These are phyloP conservation scores for Centropus unirufus DNA, from an alignment of 2,113 vertebrate genomes.

Conservation along the genomic window DNA sequence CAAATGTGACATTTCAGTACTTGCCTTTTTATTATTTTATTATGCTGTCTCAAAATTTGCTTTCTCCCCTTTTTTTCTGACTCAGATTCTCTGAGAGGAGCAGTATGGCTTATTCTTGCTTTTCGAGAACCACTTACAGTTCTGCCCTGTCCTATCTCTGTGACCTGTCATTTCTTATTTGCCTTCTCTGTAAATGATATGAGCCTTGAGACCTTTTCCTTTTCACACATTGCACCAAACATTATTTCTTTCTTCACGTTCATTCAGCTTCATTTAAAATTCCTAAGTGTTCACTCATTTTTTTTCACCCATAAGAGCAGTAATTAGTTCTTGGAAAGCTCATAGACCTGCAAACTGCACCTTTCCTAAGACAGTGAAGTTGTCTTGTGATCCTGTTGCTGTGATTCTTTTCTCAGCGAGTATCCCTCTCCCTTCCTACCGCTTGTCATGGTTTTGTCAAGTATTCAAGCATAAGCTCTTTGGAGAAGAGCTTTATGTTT, in stretches of 20 bases:
- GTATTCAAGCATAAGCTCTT: slow-evolving; percentile 26
- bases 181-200: not conserved
- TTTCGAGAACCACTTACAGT: not conserved
- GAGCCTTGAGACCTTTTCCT: slow-evolving; percentile 1
- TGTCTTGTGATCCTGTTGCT: slow-evolving; percentile 25
- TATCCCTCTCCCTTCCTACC: not conserved
- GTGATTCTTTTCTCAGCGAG: not conserved
- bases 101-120: not conserved
- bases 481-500: not conserved
- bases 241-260: not conserved
- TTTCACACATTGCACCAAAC: slow-evolving; percentile 12
- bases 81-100: not conserved
- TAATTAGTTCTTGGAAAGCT: slow-evolving; percentile 43
- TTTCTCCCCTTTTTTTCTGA: not conserved
- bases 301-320: slow-evolving; percentile 25
- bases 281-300: not conserved
- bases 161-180: not conserved
- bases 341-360: not conserved
- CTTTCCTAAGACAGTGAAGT: not conserved
- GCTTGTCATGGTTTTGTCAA: not conserved
- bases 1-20: slow-evolving; percentile 41
- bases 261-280: slow-evolving; percentile 34
- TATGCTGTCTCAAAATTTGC: not conserved
- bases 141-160: not conserved
- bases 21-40: slow-evolving; percentile 36